Evolutionary conservation across 2,797 vertebrate species (phyloP).

Genomic region (Halcyon badia): DNA sequence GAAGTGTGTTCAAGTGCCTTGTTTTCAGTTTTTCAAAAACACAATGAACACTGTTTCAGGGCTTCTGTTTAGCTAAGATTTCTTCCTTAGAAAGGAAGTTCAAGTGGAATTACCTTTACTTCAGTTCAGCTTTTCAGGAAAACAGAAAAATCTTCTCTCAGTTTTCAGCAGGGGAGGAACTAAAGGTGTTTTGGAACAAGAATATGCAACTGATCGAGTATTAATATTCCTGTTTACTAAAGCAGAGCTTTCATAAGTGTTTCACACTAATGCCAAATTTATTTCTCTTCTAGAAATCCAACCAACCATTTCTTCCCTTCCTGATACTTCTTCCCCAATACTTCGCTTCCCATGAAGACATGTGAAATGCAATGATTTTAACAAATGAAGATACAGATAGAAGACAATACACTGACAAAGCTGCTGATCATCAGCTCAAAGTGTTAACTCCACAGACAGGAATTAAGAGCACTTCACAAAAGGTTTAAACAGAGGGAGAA

Average conservation of each 20-base stretch:
- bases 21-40: neutral
- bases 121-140: neutral
- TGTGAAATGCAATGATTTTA: neutral
- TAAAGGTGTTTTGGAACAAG: neutral
- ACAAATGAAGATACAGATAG: neutral
- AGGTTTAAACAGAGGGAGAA: neutral
- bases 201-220: neutral
- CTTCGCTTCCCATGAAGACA: neutral
- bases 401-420: neutral
- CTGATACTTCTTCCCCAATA: neutral
- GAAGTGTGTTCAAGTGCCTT: neutral
- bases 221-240: neutral
- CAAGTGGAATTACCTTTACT: neutral
- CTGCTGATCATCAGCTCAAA: neutral
- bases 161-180: neutral
- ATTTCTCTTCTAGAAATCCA: neutral
- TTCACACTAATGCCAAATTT: neutral
- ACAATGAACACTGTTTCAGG: neutral
- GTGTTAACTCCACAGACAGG: neutral
- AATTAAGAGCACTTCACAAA: neutral
- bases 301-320: neutral
- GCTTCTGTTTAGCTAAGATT: neutral
- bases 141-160: neutral
- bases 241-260: neutral
- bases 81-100: neutral